Conservation (phyloP, 1,140 invertebrate species). For the Arion vulgaris region DNA sequence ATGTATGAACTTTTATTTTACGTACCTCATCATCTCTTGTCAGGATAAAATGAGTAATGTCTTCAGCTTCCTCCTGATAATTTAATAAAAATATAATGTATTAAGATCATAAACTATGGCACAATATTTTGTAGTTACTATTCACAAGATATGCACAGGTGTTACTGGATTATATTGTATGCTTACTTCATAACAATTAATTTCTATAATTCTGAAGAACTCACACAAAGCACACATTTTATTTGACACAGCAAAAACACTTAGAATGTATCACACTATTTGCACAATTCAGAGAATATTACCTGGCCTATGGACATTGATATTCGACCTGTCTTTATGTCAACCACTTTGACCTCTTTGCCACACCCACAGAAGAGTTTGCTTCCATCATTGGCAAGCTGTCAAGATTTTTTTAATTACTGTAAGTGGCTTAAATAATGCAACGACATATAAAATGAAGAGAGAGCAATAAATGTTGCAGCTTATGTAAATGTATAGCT, state of each 20-base stretch:
- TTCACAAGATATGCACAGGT: no score
- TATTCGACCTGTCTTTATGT: slow-evolving; percentile 26
- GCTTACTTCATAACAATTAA: no score
- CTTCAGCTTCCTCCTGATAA: slow-evolving; percentile 77
- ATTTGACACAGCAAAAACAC: no score
- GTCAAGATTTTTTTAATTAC: neutral
- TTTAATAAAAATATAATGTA: slow-evolving; percentile 16
- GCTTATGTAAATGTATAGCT: no score
- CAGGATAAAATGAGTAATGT: slow-evolving; percentile 82
- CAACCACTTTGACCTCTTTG: slow-evolving; percentile 34
- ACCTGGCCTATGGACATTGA: slow-evolving; percentile 32
- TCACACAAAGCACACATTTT: no score
- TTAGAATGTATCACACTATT: neutral
- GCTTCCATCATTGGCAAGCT: slow-evolving; percentile 33
- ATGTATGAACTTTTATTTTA: slow-evolving; percentile 3
- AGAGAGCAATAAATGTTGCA: neutral
- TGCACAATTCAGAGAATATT: neutral
- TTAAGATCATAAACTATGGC: no score
- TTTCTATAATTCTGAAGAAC: no score
- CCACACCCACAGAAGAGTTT: slow-evolving; percentile 36
- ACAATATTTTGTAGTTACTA: no score
- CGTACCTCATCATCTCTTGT: slow-evolving; percentile 77
- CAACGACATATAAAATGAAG: neutral
- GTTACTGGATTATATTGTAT: no score
- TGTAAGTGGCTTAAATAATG: neutral